These are phyloP conservation scores for Ancistrus triradiatus DNA, from an alignment of 2,113 vertebrate genomes.

Conservation along the genomic window DNA sequence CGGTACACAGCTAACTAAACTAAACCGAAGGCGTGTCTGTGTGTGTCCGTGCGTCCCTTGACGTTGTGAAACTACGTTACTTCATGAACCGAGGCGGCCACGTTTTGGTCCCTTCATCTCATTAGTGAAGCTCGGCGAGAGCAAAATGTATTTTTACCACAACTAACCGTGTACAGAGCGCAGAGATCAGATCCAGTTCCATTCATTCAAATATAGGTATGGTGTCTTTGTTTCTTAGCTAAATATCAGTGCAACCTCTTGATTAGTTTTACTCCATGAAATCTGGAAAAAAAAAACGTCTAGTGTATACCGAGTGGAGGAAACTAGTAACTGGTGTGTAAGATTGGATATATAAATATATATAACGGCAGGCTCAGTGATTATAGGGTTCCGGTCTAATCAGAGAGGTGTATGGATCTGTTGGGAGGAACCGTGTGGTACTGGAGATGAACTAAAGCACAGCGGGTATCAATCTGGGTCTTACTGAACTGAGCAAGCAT, in stretches of 20 bases:
- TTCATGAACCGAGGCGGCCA: conserved; percentile 67
- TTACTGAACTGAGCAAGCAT: conserved; percentile 73
- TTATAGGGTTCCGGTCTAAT: conserved; percentile 43
- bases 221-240: conserved; percentile 44
- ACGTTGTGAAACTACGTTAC: conserved; percentile 73
- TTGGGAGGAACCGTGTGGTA: conserved; percentile 5
- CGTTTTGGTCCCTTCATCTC: conserved; percentile 46
- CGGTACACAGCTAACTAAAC: conserved; percentile 73
- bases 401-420: conserved; percentile 23
- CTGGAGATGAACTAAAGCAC: conserved; percentile 38
- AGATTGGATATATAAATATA: conserved; percentile 44
- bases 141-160: conserved; percentile 37
- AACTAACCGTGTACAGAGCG: conserved; percentile 18
- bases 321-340: conserved; percentile 40
- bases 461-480: conserved; percentile 48
- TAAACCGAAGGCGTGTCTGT: conserved; percentile 72
- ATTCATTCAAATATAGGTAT: conserved; percentile 35
- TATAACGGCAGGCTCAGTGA: conserved; percentile 55
- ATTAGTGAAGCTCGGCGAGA: conserved; percentile 37
- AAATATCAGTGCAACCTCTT: conserved; percentile 34
- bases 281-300: conserved; percentile 26
- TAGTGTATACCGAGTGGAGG: conserved; percentile 37
- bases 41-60: conserved; percentile 74
- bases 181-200: conserved; percentile 22
- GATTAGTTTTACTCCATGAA: conserved; percentile 31